phyloP scores from a whole-genome alignment of 30 jellyfish, hydroid and myxozoan genomes.

The Sanderia malayensis region DNA sequence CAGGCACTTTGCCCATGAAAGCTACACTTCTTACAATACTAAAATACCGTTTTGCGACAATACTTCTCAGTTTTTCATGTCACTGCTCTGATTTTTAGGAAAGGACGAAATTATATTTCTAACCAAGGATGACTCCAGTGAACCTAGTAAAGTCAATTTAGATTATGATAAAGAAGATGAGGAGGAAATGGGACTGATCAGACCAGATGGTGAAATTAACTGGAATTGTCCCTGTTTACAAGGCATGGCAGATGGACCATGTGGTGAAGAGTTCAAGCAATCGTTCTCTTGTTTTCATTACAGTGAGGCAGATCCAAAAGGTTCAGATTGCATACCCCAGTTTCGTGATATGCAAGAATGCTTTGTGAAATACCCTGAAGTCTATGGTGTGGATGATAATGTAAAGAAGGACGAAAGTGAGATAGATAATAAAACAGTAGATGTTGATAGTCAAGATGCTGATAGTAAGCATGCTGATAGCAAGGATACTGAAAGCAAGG shows the following conservation, averaged over 20 bases:
- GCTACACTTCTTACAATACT: too few relatives aligned
- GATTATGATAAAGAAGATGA: slow-evolving; percentile 73
- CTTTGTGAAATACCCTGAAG: slow-evolving; percentile 79
- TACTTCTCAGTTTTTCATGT: too few relatives aligned
- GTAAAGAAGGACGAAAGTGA: neutral
- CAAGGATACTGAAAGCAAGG: neutral
- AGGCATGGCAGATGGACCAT: slow-evolving; percentile 99
- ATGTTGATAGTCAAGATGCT: neutral
- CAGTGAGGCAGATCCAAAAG: slow-evolving; percentile 97
- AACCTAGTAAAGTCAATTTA: slow-evolving; percentile 39
- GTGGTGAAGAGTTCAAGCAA: slow-evolving; percentile 90
- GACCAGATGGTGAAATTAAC: slow-evolving; percentile 93
- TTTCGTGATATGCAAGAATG: slow-evolving; percentile 93
- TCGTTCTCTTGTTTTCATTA: slow-evolving; percentile 97
- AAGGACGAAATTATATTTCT: slow-evolving; percentile 82
- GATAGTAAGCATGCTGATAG: neutral
- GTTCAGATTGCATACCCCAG: slow-evolving; percentile 87
- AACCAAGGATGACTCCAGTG: slow-evolving; percentile 67
- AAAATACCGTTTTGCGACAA: too few relatives aligned
- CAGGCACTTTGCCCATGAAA: too few relatives aligned
- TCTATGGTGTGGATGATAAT: slow-evolving; percentile 44
- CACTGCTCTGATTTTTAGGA: slow-evolving; percentile 53
- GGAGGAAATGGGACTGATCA: slow-evolving; percentile 82
- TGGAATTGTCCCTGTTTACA: slow-evolving; percentile 99
- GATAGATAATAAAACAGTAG: neutral